Conservation (phyloP, 2,888 invertebrate species). For the Smittia sp. region DNA sequence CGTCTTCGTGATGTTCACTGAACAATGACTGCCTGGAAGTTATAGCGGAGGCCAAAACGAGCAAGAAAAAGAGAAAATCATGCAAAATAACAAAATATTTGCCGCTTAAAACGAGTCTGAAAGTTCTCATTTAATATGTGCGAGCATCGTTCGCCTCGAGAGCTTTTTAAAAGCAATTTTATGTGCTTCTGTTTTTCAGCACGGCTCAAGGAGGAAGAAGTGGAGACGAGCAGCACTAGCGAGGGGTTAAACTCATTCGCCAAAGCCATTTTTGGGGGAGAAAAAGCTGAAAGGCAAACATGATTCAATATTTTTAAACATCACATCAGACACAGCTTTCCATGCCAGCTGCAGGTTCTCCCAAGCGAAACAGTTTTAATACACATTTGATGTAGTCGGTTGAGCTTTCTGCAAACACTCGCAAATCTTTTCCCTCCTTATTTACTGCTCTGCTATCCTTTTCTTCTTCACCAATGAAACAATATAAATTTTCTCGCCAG, state of each 20-base stretch:
- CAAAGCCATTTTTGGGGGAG: constrained; percentile 1
- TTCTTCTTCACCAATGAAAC: constrained; percentile 5
- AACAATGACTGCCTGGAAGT: no score
- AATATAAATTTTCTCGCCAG: constrained; percentile 28
- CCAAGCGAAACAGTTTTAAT: constrained; percentile 36
- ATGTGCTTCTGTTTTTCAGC: constrained; percentile 5
- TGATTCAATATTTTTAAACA: constrained; percentile 27
- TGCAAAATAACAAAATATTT: no score
- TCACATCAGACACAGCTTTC: constrained; percentile 11
- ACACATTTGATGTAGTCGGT: constrained; percentile 41
- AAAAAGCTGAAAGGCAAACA: constrained; percentile 35
- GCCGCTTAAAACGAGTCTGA: no score
- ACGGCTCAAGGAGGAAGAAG: neutral
- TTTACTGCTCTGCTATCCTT: constrained; percentile 7
- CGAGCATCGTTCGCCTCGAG: neutral
- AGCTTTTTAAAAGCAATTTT: constrained; percentile 18
- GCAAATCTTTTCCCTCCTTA: constrained; percentile 25
- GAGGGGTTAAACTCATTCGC: neutral
- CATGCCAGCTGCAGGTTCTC: constrained; percentile 29
- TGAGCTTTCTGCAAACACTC: constrained; percentile 22
- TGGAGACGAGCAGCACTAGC: neutral
- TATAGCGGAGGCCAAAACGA: no score
- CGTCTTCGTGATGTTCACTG: no score
- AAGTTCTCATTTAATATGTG: neutral
- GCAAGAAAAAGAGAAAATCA: no score